Conservation (phyloP, 1,140 invertebrate species). For the Aphelenchoides fujianensis region DNA sequence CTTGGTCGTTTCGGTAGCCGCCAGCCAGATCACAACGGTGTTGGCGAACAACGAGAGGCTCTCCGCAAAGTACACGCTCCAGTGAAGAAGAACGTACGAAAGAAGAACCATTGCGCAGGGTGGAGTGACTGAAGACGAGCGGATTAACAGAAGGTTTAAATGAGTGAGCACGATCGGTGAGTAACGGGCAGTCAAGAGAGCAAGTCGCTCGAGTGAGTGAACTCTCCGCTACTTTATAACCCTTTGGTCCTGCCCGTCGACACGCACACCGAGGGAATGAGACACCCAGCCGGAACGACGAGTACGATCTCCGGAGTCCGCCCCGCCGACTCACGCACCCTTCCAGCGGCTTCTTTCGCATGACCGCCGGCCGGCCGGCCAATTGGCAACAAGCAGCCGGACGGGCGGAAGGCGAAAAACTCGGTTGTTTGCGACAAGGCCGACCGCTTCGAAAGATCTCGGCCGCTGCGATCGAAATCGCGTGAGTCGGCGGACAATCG, state of each 20-base stretch:
- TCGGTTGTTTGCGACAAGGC: too few relatives aligned
- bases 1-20: slow-evolving; percentile 1
- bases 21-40: not conserved
- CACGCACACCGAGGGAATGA: not conserved
- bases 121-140: not conserved
- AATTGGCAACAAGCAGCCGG: too few relatives aligned
- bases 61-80: not conserved
- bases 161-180: not conserved
- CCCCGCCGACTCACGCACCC: too few relatives aligned
- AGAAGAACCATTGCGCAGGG: not conserved
- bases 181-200: not conserved
- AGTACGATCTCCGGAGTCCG: too few relatives aligned
- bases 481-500: too few relatives aligned
- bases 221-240: not conserved
- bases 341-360: too few relatives aligned
- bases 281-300: too few relatives aligned
- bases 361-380: too few relatives aligned
- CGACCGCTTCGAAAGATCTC: too few relatives aligned
- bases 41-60: not conserved
- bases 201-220: not conserved
- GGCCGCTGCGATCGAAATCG: too few relatives aligned
- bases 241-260: not conserved
- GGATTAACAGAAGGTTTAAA: not conserved
- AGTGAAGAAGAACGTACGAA: not conserved
- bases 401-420: too few relatives aligned